Percentiles rank a stretch among this genome's conserved stretches.
phyloP scores from a whole-genome alignment of 2,113 vertebrate genomes.

The Dryoscopus gambensis region DNA sequence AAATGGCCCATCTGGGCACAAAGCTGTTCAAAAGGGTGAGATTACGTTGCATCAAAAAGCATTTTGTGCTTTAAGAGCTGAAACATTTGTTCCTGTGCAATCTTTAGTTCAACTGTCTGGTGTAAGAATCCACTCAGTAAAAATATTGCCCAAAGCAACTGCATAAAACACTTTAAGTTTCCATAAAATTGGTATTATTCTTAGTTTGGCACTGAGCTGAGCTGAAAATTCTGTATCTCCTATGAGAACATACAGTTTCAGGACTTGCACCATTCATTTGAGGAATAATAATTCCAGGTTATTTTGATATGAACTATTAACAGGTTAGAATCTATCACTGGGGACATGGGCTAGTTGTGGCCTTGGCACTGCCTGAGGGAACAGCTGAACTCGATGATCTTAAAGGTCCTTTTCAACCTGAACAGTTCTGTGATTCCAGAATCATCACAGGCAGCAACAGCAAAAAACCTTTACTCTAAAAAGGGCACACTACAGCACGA shows the following conservation, averaged over 20 bases:
- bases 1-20: neutral
- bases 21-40: neutral
- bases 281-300: neutral
- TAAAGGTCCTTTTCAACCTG: neutral
- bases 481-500: neutral
- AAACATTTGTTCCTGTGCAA: neutral
- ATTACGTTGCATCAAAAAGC: neutral
- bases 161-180: neutral
- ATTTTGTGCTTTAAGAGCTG: neutral
- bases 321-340: neutral
- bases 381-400: neutral
- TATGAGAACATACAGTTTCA: fast-evolving
- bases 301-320: neutral
- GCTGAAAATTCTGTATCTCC: neutral
- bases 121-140: neutral
- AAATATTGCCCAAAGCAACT: neutral
- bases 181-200: neutral
- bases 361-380: neutral
- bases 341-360: too few relatives aligned
- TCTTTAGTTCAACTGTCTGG: neutral
- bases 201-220: neutral
- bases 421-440: neutral
- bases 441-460: neutral
- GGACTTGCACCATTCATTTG: neutral
- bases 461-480: neutral